Evolutionary conservation across 2,797 vertebrate species (phyloP).

Genomic region (Periophthalmus magnuspinnatus): DNA sequence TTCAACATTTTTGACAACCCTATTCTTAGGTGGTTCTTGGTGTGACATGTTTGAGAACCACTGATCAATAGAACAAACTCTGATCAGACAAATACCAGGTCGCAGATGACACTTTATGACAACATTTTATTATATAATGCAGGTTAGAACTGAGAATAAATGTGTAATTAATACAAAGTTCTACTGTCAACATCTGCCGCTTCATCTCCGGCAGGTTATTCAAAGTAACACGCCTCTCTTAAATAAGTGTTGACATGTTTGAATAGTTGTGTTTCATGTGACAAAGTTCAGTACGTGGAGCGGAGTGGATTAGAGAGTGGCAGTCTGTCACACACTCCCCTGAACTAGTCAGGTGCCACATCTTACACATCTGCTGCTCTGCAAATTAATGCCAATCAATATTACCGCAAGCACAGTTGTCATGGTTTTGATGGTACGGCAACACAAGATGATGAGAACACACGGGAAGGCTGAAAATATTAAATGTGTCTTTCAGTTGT

Average conservation of each 20-base stretch:
- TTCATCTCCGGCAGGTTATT: slow-evolving; percentile 1
- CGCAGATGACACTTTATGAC: background rate
- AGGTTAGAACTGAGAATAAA: background rate
- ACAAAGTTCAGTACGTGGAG: slow-evolving; percentile 25
- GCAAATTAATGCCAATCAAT: slow-evolving; percentile 57
- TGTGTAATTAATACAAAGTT: background rate
- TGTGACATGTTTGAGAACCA: background rate
- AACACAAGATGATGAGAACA: slow-evolving; percentile 16
- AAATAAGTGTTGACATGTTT: slow-evolving; percentile 7
- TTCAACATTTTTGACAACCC: too few relatives aligned
- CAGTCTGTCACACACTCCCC: slow-evolving; percentile 32
- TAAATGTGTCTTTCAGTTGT: background rate
- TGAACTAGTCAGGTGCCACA: slow-evolving; percentile 34
- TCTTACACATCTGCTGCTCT: slow-evolving; percentile 45
- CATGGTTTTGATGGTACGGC: slow-evolving; percentile 21
- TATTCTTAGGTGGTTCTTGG: background rate
- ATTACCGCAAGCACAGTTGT: slow-evolving; percentile 24
- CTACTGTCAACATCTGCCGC: background rate
- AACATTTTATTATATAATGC: background rate
- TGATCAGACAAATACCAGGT: background rate
- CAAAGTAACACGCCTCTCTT: slow-evolving; percentile 9
- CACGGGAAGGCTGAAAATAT: background rate
- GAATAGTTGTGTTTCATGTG: slow-evolving; percentile 25
- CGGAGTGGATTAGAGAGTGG: slow-evolving; percentile 17
- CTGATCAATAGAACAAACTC: background rate